phyloP scores from a whole-genome alignment of 2,113 vertebrate genomes.

The Egretta garzetta region DNA sequence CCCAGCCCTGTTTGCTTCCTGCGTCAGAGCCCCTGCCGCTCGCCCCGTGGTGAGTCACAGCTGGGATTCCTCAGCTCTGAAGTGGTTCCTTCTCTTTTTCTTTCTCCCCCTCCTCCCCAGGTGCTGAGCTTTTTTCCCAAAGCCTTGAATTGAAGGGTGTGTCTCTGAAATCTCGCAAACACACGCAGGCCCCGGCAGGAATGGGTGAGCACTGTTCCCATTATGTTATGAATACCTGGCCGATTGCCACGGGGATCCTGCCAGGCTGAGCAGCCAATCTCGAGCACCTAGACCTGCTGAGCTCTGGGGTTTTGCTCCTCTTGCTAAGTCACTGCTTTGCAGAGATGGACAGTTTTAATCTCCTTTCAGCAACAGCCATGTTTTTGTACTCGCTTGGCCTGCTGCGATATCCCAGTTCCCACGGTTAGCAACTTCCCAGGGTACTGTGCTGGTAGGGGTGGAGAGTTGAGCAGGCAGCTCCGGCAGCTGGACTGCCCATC shows the following conservation, averaged over 20 bases:
- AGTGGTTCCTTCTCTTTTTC: not conserved
- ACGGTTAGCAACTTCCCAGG: not conserved
- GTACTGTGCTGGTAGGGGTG: not conserved
- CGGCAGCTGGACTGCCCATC: not conserved
- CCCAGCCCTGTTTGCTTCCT: not conserved
- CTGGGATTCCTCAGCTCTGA: constrained; percentile 44
- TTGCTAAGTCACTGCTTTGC: not conserved
- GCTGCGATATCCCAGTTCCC: not conserved
- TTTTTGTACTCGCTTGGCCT: not conserved
- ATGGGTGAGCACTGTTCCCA: not conserved
- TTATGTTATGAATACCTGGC: not conserved
- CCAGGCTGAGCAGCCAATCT: not conserved
- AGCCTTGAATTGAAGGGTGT: constrained; percentile 31
- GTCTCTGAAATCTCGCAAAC: not conserved
- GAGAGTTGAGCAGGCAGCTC: not conserved
- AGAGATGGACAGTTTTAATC: not conserved
- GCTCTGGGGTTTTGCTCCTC: not conserved
- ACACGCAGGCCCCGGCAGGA: constrained; percentile 25
- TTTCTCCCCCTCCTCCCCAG: not conserved
- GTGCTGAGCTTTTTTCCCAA: not conserved
- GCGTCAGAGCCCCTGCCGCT: not conserved
- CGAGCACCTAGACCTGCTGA: not conserved
- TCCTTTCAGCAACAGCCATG: not conserved
- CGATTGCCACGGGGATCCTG: not conserved
- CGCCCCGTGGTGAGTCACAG: not conserved